phyloP scores from a whole-genome alignment of 2,888 invertebrate genomes.

The Cephus pulcher region DNA sequence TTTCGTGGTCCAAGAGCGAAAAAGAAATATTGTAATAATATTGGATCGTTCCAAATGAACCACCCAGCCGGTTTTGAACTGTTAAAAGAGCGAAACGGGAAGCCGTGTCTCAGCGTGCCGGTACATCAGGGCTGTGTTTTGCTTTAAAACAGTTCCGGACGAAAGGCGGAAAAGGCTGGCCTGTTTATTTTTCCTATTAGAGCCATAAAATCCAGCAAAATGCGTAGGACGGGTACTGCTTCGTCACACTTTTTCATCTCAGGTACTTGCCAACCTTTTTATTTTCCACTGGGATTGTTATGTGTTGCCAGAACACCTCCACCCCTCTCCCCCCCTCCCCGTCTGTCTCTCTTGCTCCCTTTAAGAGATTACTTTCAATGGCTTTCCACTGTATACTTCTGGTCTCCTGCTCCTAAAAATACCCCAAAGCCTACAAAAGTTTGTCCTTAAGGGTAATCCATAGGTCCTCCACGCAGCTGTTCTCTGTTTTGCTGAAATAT shows the following conservation, averaged over 20 bases:
- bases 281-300: neutral
- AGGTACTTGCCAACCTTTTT: neutral
- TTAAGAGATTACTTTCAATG: neutral
- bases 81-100: neutral
- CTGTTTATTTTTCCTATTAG: slow-evolving; percentile 34
- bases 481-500: neutral
- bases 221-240: neutral
- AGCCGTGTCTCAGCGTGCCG: neutral
- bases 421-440: neutral
- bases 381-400: neutral
- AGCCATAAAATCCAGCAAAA: slow-evolving; percentile 1
- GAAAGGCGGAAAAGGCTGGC: slow-evolving; percentile 23
- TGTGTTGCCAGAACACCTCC: neutral
- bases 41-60: neutral
- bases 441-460: neutral
- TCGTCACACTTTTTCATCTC: neutral
- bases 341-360: neutral
- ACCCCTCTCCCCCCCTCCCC: neutral
- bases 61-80: neutral
- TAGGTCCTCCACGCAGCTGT: neutral
- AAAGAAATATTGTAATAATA: neutral
- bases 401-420: neutral
- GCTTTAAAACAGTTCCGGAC: neutral
- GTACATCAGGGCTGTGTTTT: neutral
- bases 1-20: neutral